These are phyloP conservation scores for Drosophila lacertosa DNA, from an alignment of 1,140 invertebrate genomes.

Conservation along the genomic window DNA sequence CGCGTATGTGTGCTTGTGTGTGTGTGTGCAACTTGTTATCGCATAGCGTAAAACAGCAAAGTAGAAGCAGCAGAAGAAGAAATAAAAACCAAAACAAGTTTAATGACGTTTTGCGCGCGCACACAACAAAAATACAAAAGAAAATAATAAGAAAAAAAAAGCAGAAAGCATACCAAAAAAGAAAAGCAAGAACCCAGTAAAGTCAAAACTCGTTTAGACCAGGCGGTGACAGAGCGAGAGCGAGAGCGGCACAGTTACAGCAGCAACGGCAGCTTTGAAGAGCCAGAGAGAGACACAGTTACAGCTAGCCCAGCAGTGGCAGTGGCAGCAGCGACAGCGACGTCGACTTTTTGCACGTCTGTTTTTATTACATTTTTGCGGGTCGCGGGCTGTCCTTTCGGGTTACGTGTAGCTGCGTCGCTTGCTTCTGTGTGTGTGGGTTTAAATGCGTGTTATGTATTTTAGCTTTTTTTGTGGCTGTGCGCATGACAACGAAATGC, in stretches of 20 bases:
- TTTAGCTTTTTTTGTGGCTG: conserved; percentile 19
- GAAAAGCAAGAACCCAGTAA: conserved; percentile 39
- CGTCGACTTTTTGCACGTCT: conserved; percentile 71
- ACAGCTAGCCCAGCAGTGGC: conserved; percentile 28
- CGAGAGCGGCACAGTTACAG: conserved; percentile 43
- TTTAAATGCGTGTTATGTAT: conserved; percentile 30
- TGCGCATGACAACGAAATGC: conserved; percentile 48
- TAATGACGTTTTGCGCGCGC: conserved; percentile 82
- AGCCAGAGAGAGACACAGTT: conserved; percentile 46
- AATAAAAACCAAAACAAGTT: conserved; percentile 83
- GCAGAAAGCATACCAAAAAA: conserved; percentile 17
- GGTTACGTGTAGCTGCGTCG: conserved; percentile 33
- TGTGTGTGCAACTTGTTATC: conserved; percentile 78
- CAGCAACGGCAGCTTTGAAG: conserved; percentile 12
- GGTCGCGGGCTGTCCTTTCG: conserved; percentile 51
- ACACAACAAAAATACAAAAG: conserved; percentile 32
- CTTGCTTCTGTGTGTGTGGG: conserved; percentile 17
- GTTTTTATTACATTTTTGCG: conserved; percentile 77
- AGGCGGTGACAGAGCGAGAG: conserved; percentile 20
- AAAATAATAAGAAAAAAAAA: conserved; percentile 13
- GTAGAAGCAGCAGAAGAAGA: conserved; percentile 69
- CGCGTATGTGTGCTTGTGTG: conserved; percentile 14
- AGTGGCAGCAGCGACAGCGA: conserved; percentile 38
- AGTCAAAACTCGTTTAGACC: conserved; percentile 37
- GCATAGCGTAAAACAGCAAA: conserved; percentile 73